phyloP scores from a whole-genome alignment of 2,113 vertebrate species.

The Euleptes europaea region DNA sequence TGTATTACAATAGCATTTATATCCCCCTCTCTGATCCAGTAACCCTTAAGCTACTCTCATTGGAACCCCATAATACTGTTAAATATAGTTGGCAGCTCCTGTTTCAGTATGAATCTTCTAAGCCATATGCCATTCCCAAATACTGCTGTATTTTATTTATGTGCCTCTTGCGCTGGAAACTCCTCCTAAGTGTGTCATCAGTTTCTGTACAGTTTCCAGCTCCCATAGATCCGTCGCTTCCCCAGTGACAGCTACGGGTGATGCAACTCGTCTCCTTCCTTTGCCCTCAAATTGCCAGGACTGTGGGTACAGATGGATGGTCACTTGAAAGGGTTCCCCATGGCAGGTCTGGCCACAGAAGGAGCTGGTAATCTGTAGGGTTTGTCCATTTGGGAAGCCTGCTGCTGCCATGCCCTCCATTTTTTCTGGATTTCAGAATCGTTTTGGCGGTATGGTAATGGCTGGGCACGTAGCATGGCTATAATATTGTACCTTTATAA shows the following conservation, averaged over 20 bases:
- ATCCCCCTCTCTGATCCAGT: neutral
- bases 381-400: neutral
- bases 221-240: constrained; percentile 89
- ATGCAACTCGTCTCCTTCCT: neutral
- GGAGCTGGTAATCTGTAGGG: neutral
- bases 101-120: neutral
- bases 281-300: neutral
- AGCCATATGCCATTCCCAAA: neutral
- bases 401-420: neutral
- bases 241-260: constrained; percentile 90
- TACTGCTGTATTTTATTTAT: neutral
- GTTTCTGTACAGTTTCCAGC: constrained; percentile 50
- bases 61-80: neutral
- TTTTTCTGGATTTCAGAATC: neutral
- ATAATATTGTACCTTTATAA: neutral
- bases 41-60: neutral
- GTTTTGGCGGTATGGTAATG: no score
- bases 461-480: neutral
- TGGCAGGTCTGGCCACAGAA: neutral
- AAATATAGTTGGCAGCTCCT: neutral
- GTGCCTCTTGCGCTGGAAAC: neutral
- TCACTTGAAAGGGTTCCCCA: neutral
- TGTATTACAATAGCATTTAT: neutral
- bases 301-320: neutral
- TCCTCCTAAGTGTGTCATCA: neutral